Percentiles rank a stretch among this genome's conserved stretches.
These are phyloP conservation scores for Epinephelus moara DNA, from an alignment of 2,113 vertebrate genomes.

Conservation along the genomic window DNA sequence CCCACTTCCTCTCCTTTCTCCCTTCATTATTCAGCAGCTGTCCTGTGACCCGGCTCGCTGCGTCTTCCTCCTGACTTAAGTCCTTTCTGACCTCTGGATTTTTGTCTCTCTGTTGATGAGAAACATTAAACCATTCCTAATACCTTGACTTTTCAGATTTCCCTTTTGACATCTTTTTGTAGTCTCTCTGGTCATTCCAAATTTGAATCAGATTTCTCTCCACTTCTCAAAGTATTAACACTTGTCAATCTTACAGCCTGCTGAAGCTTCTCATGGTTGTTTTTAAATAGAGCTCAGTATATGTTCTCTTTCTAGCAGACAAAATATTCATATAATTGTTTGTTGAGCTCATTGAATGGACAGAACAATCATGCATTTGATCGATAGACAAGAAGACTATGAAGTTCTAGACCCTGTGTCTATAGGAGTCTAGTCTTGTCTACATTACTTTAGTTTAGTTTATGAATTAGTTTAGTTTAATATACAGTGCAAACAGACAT, in stretches of 20 bases:
- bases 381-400: not conserved
- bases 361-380: not conserved
- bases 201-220: not conserved
- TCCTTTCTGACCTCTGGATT: not conserved
- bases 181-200: not conserved
- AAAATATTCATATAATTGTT: not conserved
- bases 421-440: not conserved
- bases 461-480: not conserved
- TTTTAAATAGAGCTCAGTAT: not conserved
- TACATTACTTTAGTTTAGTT: not conserved
- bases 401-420: not conserved
- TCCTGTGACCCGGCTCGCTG: not conserved
- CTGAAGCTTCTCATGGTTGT: not conserved
- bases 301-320: not conserved
- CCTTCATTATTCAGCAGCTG: slow-evolving; percentile 33
- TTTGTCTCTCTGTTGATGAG: slow-evolving; percentile 1
- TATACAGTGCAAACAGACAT: no score
- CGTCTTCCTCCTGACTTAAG: slow-evolving; percentile 12
- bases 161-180: not conserved
- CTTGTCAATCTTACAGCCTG: not conserved
- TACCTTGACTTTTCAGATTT: not conserved
- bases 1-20: slow-evolving; percentile 12
- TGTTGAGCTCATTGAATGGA: not conserved
- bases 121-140: not conserved
- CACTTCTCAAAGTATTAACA: not conserved